Conservation (phyloP, 2,888 invertebrate species). For the Leptinotarsa rubiginosa region DNA sequence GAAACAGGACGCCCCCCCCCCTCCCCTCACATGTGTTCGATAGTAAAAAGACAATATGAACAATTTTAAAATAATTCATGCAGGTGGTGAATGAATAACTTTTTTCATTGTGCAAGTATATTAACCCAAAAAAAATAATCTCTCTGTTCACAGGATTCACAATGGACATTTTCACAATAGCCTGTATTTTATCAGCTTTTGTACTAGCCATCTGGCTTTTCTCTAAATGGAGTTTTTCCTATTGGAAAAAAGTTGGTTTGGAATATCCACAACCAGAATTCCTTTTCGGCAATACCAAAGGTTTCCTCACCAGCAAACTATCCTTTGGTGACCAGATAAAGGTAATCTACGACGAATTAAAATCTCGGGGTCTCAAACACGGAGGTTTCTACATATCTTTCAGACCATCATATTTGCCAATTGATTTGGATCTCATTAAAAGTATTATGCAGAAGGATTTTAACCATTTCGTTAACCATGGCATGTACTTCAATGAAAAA, state of each 20-base stretch:
- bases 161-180: constrained; percentile 21
- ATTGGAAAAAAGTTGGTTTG: constrained; percentile 56
- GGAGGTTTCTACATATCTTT: constrained; percentile 52
- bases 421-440: constrained; percentile 60
- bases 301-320: constrained; percentile 17
- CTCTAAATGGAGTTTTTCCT: constrained; percentile 47
- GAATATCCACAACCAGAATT: constrained; percentile 41
- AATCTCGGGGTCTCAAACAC: constrained; percentile 46
- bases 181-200: neutral
- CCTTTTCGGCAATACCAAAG: constrained; percentile 34
- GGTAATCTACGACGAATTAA: constrained; percentile 45
- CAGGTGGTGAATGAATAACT: no score
- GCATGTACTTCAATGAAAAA: constrained; percentile 56
- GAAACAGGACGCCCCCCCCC: no score
- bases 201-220: constrained; percentile 30
- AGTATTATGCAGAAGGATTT: constrained; percentile 61
- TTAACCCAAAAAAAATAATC: neutral
- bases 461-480: constrained; percentile 58
- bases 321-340: constrained; percentile 25
- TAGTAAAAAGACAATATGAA: no score
- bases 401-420: constrained; percentile 56
- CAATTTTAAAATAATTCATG: no score
- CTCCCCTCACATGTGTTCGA: no score
- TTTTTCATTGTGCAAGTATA: neutral
- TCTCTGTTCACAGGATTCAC: neutral